Percentiles rank a stretch among this genome's conserved stretches.
These are phyloP conservation scores for Allolobophora icterica DNA, from an alignment of 2,888 invertebrate genomes.

Conservation along the genomic window DNA sequence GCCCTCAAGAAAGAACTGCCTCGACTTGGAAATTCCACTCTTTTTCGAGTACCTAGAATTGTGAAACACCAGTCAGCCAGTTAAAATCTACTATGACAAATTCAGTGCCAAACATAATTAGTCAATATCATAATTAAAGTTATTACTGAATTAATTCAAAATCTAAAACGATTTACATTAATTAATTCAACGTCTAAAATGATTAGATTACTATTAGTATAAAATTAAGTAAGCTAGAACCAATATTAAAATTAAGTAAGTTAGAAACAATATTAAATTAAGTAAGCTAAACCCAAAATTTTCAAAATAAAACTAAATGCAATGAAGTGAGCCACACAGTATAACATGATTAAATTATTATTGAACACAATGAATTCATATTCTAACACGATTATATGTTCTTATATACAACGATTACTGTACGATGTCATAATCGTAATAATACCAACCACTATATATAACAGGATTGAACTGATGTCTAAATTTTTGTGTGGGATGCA, in stretches of 20 bases:
- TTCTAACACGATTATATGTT: background rate
- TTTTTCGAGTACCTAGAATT: constrained; percentile 65
- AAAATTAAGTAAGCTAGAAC: background rate
- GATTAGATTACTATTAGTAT: background rate
- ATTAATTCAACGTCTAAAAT: background rate
- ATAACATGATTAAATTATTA: background rate
- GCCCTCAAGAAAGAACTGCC: constrained; percentile 91
- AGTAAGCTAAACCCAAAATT: too few relatives aligned
- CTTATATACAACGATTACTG: background rate
- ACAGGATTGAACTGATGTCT: background rate
- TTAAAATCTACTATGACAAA: background rate
- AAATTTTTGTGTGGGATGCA: too few relatives aligned
- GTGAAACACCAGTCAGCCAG: background rate
- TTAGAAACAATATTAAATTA: too few relatives aligned
- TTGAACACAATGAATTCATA: background rate
- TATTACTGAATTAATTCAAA: background rate
- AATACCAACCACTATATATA: too few relatives aligned
- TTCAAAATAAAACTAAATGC: too few relatives aligned
- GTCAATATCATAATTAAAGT: background rate
- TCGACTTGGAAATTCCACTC: constrained; percentile 77
- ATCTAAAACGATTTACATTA: background rate
- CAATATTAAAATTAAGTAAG: too few relatives aligned
- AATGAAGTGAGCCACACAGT: too few relatives aligned
- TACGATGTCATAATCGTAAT: too few relatives aligned
- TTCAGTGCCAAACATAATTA: background rate